phyloP scores from a whole-genome alignment of 2,113 vertebrate species.

The Centrocercus urophasianus region DNA sequence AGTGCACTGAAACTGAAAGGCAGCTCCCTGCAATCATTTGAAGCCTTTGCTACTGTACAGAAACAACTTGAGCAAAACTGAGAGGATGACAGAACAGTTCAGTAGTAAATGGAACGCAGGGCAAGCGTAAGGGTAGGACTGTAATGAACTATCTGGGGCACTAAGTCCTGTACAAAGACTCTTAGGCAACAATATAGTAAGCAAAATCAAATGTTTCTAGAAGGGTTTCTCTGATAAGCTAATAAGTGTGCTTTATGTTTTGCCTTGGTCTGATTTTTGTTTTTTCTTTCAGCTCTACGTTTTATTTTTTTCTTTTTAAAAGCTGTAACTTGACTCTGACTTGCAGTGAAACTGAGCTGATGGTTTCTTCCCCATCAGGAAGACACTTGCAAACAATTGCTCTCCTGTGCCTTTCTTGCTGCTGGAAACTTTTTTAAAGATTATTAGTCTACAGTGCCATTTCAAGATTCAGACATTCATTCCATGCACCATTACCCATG shows the following conservation, averaged over 20 bases:
- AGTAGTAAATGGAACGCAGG: background rate
- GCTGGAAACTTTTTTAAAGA: conserved; percentile 58
- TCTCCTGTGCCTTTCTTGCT: background rate
- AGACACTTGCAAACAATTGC: background rate
- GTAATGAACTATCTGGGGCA: background rate
- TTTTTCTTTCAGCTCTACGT: too few relatives aligned
- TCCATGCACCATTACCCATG: conserved; percentile 62
- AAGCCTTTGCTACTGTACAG: background rate
- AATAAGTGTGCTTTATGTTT: background rate
- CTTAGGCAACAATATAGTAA: background rate
- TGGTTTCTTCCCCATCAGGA: background rate
- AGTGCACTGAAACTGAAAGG: background rate
- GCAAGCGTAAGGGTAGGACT: background rate
- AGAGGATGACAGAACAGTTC: background rate
- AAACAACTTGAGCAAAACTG: background rate
- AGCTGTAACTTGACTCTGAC: background rate
- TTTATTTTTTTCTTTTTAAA: background rate
- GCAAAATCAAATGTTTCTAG: background rate
- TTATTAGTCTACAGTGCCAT: conserved; percentile 54
- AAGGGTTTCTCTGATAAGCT: background rate
- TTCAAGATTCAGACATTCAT: conserved; percentile 65
- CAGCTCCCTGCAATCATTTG: background rate
- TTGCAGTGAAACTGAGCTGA: background rate
- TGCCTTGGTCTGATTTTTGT: background rate
- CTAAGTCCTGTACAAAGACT: background rate